Conservation (phyloP, 1,140 invertebrate genomes). For the Brachionus calyciflorus region DNA sequence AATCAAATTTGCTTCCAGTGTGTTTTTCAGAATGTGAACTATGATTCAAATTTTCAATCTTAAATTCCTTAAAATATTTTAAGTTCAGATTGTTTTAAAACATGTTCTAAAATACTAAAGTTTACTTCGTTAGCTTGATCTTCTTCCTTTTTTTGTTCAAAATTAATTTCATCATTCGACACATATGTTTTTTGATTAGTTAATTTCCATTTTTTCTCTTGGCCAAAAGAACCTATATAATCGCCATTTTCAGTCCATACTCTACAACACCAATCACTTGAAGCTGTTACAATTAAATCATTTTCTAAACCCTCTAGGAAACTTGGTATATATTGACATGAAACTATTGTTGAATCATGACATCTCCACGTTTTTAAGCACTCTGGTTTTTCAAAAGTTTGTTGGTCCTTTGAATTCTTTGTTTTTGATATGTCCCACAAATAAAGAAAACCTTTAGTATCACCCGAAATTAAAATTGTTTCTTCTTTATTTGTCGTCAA, state of each 20-base stretch:
- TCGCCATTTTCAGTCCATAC: conserved; percentile 56
- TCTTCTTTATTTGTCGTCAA: conserved; percentile 54
- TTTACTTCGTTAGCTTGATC: neutral
- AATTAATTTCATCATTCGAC: neutral
- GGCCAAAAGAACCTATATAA: conserved; percentile 59
- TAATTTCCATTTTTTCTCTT: conserved; percentile 49
- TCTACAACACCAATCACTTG: conserved; percentile 58
- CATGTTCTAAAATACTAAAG: neutral
- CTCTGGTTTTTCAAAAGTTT: conserved; percentile 50
- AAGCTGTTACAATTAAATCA: conserved; percentile 55
- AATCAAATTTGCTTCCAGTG: neutral
- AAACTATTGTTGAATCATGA: conserved; percentile 57
- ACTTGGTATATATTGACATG: conserved; percentile 53
- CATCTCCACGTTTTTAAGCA: conserved; percentile 52
- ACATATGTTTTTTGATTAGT: neutral
- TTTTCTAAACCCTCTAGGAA: conserved; percentile 51
- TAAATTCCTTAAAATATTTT: no score
- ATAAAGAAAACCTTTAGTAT: conserved; percentile 55
- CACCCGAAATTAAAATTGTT: conserved; percentile 55
- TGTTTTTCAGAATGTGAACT: no score
- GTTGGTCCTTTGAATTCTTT: neutral
- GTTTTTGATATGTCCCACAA: conserved; percentile 55
- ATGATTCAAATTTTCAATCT: no score
- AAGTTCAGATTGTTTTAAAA: no score
- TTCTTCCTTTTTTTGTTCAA: neutral